Evolutionary conservation across 2,888 invertebrate species (phyloP), one percentile per base, ranked within the genome.

Genomic region (Tenthredo amoena): DNA sequence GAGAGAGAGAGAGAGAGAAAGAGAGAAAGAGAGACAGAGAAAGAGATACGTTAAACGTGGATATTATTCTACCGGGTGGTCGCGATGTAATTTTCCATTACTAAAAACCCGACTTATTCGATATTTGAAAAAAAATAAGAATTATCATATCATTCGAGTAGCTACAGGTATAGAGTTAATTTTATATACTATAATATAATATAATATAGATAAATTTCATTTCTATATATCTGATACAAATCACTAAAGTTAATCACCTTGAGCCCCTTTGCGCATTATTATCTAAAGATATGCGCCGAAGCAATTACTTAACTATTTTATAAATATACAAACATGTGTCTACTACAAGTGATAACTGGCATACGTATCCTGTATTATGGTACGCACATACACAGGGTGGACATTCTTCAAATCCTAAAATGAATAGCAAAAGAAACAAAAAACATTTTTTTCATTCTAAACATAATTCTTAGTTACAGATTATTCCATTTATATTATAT

Each of bases 191-290:
- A 47, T 47, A 12, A 47, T 15, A 12, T 47, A 15, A 15, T 47
- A 31, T 31, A 68, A 34, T 68, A 34, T 68, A 26, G 12, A 47
- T 68, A 68, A 34, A 68, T 68, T 68, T 9, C 68, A 15, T 68
- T 5, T 9, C 21, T 68, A 34, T 31, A 34, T 68, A 15, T 68
- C 12, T 31, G 31, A 34, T 68, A 68, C 68, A 26, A 68, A 68
- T 34, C 26, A 31, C 18, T 15, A 26, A 34, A 68, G 68, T 68
- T 68, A 68, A 34, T 68, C 68, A 68, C 68, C 68, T 68, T 68
- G 68, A 68, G 34, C 15, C 15, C 15, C 15, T 68, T 34, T 68
- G 34, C 26, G 0, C 21, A 58, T 58, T 21, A 62, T 62, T 58
- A 58, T 58, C 58, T 21, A 58, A 58, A 58, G 55, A 55, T 55